Percentiles rank a stretch among this genome's conserved stretches.
Conservation (phyloP, 2,113 vertebrate genomes). For the Stictonetta naevosa region DNA sequence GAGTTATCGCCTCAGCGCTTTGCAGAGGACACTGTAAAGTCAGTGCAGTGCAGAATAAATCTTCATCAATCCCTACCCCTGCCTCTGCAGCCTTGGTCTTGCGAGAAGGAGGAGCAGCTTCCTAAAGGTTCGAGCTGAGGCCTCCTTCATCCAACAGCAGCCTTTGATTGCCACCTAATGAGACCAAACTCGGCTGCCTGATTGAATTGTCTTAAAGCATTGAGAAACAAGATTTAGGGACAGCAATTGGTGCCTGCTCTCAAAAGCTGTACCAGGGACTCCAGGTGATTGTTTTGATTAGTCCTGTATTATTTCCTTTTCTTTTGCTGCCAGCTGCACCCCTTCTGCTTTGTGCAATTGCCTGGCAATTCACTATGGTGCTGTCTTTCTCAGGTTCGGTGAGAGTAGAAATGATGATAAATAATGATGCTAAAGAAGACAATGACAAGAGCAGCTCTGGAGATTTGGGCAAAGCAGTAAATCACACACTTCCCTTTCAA, state of each 20-base stretch:
- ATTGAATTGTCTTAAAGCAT: not conserved
- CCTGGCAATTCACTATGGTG: not conserved
- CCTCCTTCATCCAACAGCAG: not conserved
- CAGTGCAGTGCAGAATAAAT: not conserved
- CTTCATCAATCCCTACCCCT: not conserved
- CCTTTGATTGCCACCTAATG: not conserved
- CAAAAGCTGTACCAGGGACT: not conserved
- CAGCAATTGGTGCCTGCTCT: fast-evolving
- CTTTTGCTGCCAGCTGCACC: not conserved
- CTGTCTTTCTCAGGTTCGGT: not conserved
- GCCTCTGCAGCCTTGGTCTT: not conserved
- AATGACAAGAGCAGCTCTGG: not conserved
- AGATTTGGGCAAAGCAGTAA: not conserved
- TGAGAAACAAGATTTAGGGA: not conserved
- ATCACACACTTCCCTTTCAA: not conserved
- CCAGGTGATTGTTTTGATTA: not conserved
- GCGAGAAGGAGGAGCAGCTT: not conserved
- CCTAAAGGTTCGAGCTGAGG: fast-evolving
- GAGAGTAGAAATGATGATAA: not conserved
- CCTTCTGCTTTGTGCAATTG: not conserved
- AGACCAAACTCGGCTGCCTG: not conserved
- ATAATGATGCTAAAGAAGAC: not conserved
- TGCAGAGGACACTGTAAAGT: not conserved
- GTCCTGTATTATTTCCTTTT: not conserved
- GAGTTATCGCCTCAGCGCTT: not conserved